Evolutionary conservation across 2,797 vertebrate genomes (phyloP), one percentile per base, ranked within the genome.

Genomic region (Hybognathus amarus): DNA sequence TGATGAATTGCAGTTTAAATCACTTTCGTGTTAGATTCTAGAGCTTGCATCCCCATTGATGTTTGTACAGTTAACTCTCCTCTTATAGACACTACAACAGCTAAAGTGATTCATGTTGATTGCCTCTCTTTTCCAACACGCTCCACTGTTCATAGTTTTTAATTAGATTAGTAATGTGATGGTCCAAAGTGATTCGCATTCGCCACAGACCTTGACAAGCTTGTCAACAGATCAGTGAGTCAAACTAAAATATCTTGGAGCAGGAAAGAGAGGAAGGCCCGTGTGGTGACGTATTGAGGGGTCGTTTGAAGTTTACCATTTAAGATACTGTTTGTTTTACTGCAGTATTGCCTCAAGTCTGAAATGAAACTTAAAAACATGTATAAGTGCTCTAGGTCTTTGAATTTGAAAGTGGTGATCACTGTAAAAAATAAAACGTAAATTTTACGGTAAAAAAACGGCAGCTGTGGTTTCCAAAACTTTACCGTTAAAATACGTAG

Each of bases 41-140:
- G 42, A 45, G 11, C n/a, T n/a, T n/a, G n/a, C n/a, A n/a, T n/a
- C n/a, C n/a, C n/a, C n/a, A n/a, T n/a, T n/a, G n/a, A n/a, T n/a
- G n/a, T n/a, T n/a, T n/a, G 76, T 87, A 82, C 80, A 85, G 86
- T 90, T 88, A 87, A 82, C 79, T 83, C 89, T 91, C 86, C 87
- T 89, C 54, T 92, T 87, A 85, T 81, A 84, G 67, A 85, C 89
- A 87, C 67, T 89, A 54, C 82, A 89, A 6, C 91, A 90, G 92
- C 90, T 92, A 90, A 61, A 90, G 90, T 91, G 91, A 93, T 94
- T 94, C 90, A 94, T 93, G 90, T 90, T 94, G 92, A 94, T 91
- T 93, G 89, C 71, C 84, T 88, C 87, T 92, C 93, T 93, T 93
- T 88, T 89, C 91, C 93, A 93, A 85, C 90, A 91, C 89, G 90